Evolutionary conservation across 2,888 invertebrate genomes (phyloP).

Genomic region (Melanotus villosus): DNA sequence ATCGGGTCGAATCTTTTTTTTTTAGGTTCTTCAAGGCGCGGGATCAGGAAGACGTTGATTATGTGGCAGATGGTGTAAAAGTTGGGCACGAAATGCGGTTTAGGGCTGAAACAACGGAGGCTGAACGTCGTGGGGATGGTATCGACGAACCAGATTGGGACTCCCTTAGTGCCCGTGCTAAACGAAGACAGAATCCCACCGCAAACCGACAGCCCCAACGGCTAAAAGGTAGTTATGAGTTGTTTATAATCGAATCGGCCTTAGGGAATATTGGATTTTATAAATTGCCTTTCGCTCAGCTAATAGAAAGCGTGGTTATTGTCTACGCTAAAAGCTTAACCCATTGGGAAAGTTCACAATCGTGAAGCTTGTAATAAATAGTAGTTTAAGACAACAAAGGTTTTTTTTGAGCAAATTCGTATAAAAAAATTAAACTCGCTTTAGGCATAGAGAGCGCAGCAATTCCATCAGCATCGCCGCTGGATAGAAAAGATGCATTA

Average conservation of each 20-base stretch:
- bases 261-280: neutral
- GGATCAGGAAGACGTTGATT: slow-evolving; percentile 87
- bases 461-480: slow-evolving; percentile 58
- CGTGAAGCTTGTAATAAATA: slow-evolving; percentile 26
- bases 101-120: slow-evolving; percentile 86
- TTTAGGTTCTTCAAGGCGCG: slow-evolving; percentile 77
- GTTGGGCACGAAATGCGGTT: slow-evolving; percentile 86
- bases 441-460: slow-evolving; percentile 60
- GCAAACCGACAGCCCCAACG: slow-evolving; percentile 67
- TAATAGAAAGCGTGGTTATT: slow-evolving; percentile 21
- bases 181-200: slow-evolving; percentile 66
- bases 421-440: too few relatives aligned
- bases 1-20: neutral
- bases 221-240: slow-evolving; percentile 68
- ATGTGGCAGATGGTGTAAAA: slow-evolving; percentile 85
- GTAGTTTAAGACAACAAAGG: too few relatives aligned
- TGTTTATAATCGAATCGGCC: too few relatives aligned
- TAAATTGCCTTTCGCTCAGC: neutral
- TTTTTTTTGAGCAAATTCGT: too few relatives aligned
- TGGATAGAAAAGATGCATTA: slow-evolving; percentile 85
- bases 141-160: slow-evolving; percentile 84
- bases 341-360: slow-evolving; percentile 43
- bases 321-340: slow-evolving; percentile 24
- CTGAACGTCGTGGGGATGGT: slow-evolving; percentile 78
- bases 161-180: slow-evolving; percentile 82